Conservation (phyloP, 2,888 invertebrate genomes). For the Galerucella pusilla region DNA sequence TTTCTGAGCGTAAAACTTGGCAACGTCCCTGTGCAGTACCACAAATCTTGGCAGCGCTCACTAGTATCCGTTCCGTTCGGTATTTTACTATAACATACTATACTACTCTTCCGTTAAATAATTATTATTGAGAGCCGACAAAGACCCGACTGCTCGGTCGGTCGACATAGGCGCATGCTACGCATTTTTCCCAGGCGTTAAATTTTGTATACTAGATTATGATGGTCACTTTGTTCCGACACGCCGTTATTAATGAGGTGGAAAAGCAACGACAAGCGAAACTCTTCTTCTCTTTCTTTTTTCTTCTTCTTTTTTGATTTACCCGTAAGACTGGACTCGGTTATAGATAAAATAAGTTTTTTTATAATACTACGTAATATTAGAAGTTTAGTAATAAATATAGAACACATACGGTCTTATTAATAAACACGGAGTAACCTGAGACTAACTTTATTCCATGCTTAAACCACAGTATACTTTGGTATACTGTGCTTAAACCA, state of each 20-base stretch:
- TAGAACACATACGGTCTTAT: not conserved
- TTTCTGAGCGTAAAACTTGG: slow-evolving; percentile 20
- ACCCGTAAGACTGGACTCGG: slow-evolving; percentile 5
- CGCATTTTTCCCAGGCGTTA: slow-evolving; percentile 42
- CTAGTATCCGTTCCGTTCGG: slow-evolving; percentile 33
- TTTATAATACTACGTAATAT: not conserved
- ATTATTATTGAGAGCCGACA: slow-evolving; percentile 44
- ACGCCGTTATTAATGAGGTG: slow-evolving; percentile 37
- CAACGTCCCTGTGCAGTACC: slow-evolving; percentile 24
- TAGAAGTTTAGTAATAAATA: not conserved
- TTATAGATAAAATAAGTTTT: not conserved
- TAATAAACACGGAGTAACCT: too few species aligned
- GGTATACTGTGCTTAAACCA: too few species aligned
- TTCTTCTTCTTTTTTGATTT: not conserved
- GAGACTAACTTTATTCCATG: too few species aligned
- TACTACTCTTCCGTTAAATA: slow-evolving; percentile 50
- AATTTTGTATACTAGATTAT: slow-evolving; percentile 42
- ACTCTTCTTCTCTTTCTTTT: slow-evolving; percentile 6
- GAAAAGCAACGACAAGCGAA: slow-evolving; percentile 30
- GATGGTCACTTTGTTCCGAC: slow-evolving; percentile 39
- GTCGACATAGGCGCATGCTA: slow-evolving; percentile 41
- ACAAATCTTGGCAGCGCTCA: slow-evolving; percentile 26
- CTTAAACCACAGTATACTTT: too few species aligned
- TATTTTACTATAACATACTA: slow-evolving; percentile 47
- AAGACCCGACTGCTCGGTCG: slow-evolving; percentile 24